phyloP scores from a whole-genome alignment of 2,888 invertebrate genomes.

The Norana najaformis region DNA sequence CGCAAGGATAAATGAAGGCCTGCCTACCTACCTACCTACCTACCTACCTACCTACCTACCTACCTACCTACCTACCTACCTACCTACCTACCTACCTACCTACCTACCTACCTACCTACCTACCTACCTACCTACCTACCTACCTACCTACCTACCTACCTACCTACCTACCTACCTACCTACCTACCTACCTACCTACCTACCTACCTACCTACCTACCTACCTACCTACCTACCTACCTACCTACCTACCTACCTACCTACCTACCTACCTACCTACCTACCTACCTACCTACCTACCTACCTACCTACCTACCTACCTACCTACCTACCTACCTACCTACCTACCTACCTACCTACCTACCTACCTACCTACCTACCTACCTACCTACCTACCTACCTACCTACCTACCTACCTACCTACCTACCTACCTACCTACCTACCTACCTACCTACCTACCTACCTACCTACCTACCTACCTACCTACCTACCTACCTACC shows the following conservation, averaged over 20 bases:
- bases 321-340: conserved; percentile 33
- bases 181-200: background rate
- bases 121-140: conserved; percentile 24
- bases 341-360: background rate
- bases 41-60: background rate
- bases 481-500: background rate
- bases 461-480: conserved; percentile 25
- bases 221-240: conserved; percentile 28
- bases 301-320: conserved; percentile 36
- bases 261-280: conserved; percentile 27
- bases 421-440: conserved; percentile 24
- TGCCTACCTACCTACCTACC: too few relatives aligned
- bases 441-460: conserved; percentile 27
- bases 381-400: background rate
- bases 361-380: background rate
- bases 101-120: conserved; percentile 27
- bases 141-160: conserved; percentile 27
- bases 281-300: conserved; percentile 35
- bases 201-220: conserved; percentile 32
- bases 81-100: background rate
- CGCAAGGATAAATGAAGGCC: too few relatives aligned
- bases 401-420: conserved; percentile 27
- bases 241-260: conserved; percentile 31
- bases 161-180: conserved; percentile 25
- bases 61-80: background rate